Base-by-base conservation (phyloP, 2,888 invertebrate genomes). In the Pseudeuparius sepicola region DNA sequence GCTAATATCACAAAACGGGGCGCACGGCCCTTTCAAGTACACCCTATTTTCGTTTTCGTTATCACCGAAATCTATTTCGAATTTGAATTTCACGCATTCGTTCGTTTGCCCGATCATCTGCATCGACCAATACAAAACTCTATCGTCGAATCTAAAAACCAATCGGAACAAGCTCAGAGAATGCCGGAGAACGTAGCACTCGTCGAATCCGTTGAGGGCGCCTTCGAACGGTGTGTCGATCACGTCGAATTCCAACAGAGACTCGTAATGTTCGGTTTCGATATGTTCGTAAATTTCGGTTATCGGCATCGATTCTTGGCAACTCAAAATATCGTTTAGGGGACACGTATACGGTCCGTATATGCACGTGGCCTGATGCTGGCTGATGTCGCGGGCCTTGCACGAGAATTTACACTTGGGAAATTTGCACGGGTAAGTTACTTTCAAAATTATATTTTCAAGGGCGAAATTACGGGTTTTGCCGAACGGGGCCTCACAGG, bases 241-340 rank as follows among this genome's bases (percentile, higher is more conserved):
- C 14, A 35, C 46, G 13, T 52, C 50, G 9, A 48, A 32, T 40
- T 56, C 55, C 15, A 57, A 31, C 15, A 54, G 24, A 32, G 49
- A 46, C 40, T 58, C 56, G 26, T 48, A 46, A 41, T 61, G 59
- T 2, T 40, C 26, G 39, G 48, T 14, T 66, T 78, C 71, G 70
- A 54, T 75, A 75, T 25, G 67, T 70, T 50, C 68, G 71, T 3
- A 41, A 9, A 50, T 31, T 12, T 48, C 39, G 2, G 33, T 28
- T 13, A 38, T 29, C 5, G 24, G 27, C n/a, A 46, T 32, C 4
- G 32, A 4, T 1, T 16, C 31, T 3, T 28, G 10, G 28, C 52
- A 52, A 4, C 34, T 18, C 15, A 41, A 37, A 28, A 46, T 48
- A 5, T 51, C 50, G 18, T 39, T 28, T 7, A 53, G 25, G 16